Evolutionary conservation across 2,797 vertebrate genomes (phyloP).

Genomic region (Mionectes olivaceus): DNA sequence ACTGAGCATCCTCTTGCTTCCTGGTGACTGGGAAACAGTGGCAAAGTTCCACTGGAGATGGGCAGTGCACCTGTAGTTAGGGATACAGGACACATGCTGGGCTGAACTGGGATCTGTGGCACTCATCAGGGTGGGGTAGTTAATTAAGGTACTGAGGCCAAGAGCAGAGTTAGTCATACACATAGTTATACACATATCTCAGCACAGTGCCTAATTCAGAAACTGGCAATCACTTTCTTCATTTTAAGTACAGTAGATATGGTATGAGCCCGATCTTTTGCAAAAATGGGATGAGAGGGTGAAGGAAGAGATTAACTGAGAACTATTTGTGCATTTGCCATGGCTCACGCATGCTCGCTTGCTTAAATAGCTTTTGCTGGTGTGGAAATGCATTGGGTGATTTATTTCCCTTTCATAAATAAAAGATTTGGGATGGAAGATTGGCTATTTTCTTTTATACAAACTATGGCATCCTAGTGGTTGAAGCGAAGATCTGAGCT

Average conservation of each 20-base stretch:
- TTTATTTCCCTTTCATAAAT: slow-evolving; percentile 68
- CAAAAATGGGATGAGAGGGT: slow-evolving; percentile 40
- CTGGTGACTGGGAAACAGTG: not conserved
- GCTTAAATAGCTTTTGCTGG: slow-evolving; percentile 61
- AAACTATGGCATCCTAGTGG: slow-evolving; percentile 8
- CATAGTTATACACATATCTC: slow-evolving; percentile 17
- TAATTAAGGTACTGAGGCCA: slow-evolving; percentile 38
- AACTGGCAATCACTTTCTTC: slow-evolving; percentile 53
- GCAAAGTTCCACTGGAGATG: not conserved
- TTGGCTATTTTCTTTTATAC: slow-evolving; percentile 49
- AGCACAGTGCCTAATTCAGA: slow-evolving; percentile 10
- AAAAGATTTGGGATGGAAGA: slow-evolving; percentile 63
- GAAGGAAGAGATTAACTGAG: slow-evolving; percentile 55
- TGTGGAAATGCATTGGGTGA: slow-evolving; percentile 48
- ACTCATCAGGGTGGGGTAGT: slow-evolving; percentile 12
- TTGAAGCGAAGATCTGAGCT: not conserved
- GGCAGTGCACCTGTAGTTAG: not conserved
- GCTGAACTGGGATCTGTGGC: not conserved
- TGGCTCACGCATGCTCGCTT: slow-evolving; percentile 40
- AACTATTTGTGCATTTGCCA: slow-evolving; percentile 51
- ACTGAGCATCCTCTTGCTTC: not conserved
- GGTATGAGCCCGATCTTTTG: slow-evolving; percentile 16
- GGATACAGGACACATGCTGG: not conserved
- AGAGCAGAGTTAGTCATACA: slow-evolving; percentile 42
- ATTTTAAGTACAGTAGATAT: slow-evolving; percentile 31